Evolutionary conservation across 2,888 invertebrate genomes (phyloP).

Genomic region (Argyra leucocephala): DNA sequence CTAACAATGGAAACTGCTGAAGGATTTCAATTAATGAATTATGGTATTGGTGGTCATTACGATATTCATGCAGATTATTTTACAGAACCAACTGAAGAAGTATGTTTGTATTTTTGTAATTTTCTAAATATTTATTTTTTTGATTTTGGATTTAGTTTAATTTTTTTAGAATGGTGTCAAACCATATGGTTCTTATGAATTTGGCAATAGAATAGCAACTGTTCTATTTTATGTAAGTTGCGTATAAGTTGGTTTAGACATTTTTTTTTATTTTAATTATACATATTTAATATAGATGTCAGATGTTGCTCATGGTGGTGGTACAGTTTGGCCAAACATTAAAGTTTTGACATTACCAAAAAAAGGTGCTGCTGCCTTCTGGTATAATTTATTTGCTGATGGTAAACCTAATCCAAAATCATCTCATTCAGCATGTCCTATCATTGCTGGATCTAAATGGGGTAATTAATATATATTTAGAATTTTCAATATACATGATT

Average conservation of each 20-base stretch:
- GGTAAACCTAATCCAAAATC: constrained; percentile 82
- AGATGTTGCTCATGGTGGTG: constrained; percentile 52
- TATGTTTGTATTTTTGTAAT: background rate
- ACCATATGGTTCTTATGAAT: background rate
- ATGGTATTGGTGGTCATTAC: constrained; percentile 38
- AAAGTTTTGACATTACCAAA: constrained; percentile 45
- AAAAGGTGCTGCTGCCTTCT: constrained; percentile 51
- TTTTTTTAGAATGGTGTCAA: background rate
- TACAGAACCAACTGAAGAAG: constrained; percentile 23
- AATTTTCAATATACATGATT: background rate
- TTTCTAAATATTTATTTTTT: background rate
- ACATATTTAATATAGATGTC: constrained; percentile 44
- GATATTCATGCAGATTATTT: constrained; percentile 35
- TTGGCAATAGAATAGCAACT: constrained; percentile 39
- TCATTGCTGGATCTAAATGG: constrained; percentile 62
- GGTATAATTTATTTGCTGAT: constrained; percentile 53
- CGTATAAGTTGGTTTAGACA: too few species aligned
- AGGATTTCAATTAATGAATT: constrained; percentile 37
- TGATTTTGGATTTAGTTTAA: background rate
- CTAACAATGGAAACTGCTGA: constrained; percentile 32
- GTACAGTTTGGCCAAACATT: constrained; percentile 52
- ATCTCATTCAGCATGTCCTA: constrained; percentile 87
- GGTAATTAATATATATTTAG: background rate
- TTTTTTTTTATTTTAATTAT: too few species aligned
- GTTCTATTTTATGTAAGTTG: constrained; percentile 38